phyloP scores from a whole-genome alignment of 2,113 vertebrate genomes.

The Scatophagus argus region DNA sequence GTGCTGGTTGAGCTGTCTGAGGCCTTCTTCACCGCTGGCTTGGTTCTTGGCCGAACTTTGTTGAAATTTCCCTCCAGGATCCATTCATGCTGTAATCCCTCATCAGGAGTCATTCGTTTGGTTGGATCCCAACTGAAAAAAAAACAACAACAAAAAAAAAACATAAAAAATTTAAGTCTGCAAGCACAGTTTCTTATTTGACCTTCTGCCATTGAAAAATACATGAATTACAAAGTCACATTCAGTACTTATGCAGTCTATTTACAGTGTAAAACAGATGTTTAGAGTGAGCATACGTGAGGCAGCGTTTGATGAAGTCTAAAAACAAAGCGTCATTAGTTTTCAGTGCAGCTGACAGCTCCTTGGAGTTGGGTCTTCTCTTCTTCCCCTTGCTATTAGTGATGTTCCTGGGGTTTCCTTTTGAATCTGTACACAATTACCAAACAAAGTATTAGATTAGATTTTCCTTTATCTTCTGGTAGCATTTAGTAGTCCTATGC shows the following conservation, averaged over 20 bases:
- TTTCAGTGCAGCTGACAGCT: slow-evolving; percentile 88
- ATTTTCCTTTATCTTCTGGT: neutral
- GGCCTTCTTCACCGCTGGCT: slow-evolving; percentile 72
- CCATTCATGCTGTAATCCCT: slow-evolving; percentile 91
- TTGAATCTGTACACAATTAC: slow-evolving; percentile 86
- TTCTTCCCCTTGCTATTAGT: slow-evolving; percentile 93
- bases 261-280: neutral
- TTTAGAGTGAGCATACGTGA: slow-evolving; percentile 83
- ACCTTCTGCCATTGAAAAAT: neutral
- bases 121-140: slow-evolving; percentile 92
- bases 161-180: neutral
- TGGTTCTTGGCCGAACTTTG: slow-evolving; percentile 78
- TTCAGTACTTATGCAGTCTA: neutral
- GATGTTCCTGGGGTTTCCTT: slow-evolving; percentile 89
- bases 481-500: neutral
- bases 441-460: neutral
- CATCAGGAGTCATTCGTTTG: slow-evolving; percentile 92
- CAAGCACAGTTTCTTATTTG: neutral
- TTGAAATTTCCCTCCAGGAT: slow-evolving; percentile 87
- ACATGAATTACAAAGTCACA: neutral
- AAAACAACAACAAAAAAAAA: slow-evolving; percentile 37
- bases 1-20: slow-evolving; percentile 60
- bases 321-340: slow-evolving; percentile 89
- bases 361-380: slow-evolving; percentile 89
- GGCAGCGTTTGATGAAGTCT: slow-evolving; percentile 91